These are phyloP conservation scores for Hydractinia echinata DNA, from an alignment of 30 jellyfish, hydroid and myxozoan genomes.

Conservation along the genomic window DNA sequence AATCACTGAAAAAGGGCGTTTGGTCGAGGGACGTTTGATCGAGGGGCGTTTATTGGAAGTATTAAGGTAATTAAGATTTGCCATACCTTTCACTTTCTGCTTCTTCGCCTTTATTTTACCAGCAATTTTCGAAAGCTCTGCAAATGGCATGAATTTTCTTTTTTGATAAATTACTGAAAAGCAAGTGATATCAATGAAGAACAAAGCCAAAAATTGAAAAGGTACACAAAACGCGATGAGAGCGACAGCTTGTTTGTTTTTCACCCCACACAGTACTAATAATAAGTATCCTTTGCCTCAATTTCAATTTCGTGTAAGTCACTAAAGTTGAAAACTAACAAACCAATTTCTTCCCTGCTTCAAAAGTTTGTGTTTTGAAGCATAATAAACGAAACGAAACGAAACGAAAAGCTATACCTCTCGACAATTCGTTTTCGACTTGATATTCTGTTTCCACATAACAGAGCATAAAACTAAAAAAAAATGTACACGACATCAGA, in stretches of 20 bases:
- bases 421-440: slow-evolving; percentile 20
- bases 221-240: neutral
- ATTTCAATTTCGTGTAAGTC: too few species aligned
- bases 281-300: too few species aligned
- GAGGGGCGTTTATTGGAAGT: too few species aligned
- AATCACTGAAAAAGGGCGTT: too few species aligned
- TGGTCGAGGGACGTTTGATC: too few species aligned
- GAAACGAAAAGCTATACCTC: slow-evolving; percentile 14
- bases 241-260: too few species aligned
- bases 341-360: slow-evolving; percentile 8
- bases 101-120: slow-evolving; percentile 71
- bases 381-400: too few species aligned
- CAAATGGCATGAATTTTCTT: slow-evolving; percentile 80
- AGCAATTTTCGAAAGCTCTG: slow-evolving; percentile 77
- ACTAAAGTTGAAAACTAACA: too few species aligned
- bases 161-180: slow-evolving; percentile 41
- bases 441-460: slow-evolving; percentile 55
- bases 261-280: too few species aligned
- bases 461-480: slow-evolving; percentile 34
- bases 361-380: neutral
- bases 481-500: too few species aligned
- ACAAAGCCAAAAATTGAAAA: neutral
- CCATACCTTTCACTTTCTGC: slow-evolving; percentile 52
- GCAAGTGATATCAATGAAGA: neutral
- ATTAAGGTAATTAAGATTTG: too few species aligned